These are phyloP conservation scores for Cataglyphis albicans DNA, from an alignment of 2,888 invertebrate species.

Conservation along the genomic window DNA sequence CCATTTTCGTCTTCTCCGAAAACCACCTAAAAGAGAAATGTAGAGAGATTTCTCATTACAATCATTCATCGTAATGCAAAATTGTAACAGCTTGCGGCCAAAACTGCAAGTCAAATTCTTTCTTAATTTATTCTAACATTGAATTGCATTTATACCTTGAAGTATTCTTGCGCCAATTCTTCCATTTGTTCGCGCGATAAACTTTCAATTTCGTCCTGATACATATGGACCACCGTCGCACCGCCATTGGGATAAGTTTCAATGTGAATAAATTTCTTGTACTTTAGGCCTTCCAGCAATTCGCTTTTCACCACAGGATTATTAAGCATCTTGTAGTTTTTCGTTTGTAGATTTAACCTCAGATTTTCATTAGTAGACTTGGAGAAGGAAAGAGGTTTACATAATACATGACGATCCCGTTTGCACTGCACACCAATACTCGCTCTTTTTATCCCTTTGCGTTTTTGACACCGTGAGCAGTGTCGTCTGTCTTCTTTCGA, in stretches of 20 bases:
- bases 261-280: slow-evolving; percentile 92
- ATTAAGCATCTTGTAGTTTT: slow-evolving; percentile 79
- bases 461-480: slow-evolving; percentile 90
- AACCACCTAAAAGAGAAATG: slow-evolving; percentile 87
- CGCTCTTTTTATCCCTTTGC: slow-evolving; percentile 90
- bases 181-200: slow-evolving; percentile 91
- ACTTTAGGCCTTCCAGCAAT: slow-evolving; percentile 88
- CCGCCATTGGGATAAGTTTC: slow-evolving; percentile 98
- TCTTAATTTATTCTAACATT: neutral
- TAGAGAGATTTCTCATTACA: slow-evolving; percentile 16
- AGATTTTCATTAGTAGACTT: slow-evolving; percentile 81
- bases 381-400: slow-evolving; percentile 74
- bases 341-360: slow-evolving; percentile 82
- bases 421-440: slow-evolving; percentile 92
- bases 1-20: slow-evolving; percentile 95
- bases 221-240: slow-evolving; percentile 95
- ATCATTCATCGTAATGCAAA: neutral
- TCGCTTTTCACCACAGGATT: slow-evolving; percentile 76
- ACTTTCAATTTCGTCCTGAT: slow-evolving; percentile 95
- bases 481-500: slow-evolving; percentile 81
- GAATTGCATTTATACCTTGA: slow-evolving; percentile 88
- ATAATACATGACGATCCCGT: slow-evolving; percentile 86
- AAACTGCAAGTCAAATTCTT: neutral
- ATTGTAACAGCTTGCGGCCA: neutral
- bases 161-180: slow-evolving; percentile 94